Percentiles rank a stretch among this genome's conserved stretches.
phyloP scores from a whole-genome alignment of 2,113 vertebrate genomes.

The Penelope pileata region DNA sequence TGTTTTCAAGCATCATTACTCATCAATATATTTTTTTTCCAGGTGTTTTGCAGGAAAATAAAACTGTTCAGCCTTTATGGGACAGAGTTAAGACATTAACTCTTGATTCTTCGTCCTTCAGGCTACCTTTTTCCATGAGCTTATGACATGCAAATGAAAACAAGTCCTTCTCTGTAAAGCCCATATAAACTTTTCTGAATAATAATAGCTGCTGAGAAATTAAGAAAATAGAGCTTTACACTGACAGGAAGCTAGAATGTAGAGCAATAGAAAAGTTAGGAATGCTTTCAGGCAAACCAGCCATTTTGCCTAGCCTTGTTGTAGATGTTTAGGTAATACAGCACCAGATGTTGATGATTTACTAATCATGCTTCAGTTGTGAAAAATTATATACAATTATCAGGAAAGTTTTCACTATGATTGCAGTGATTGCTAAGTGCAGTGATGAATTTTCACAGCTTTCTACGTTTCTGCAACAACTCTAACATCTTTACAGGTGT shows the following conservation, averaged over 20 bases:
- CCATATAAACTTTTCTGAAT: not conserved
- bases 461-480: slow-evolving; percentile 24
- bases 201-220: not conserved
- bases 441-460: slow-evolving; percentile 17
- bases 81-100: not conserved
- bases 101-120: not conserved
- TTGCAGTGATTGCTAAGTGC: slow-evolving; percentile 34
- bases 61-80: not conserved
- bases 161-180: not conserved
- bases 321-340: not conserved
- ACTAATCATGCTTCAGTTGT: slow-evolving; percentile 55
- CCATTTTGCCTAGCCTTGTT: not conserved
- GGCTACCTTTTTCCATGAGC: not conserved
- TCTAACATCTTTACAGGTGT: slow-evolving; percentile 19
- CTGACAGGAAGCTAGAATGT: not conserved
- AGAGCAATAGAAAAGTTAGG: not conserved
- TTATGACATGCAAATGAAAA: not conserved
- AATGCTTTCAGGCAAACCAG: not conserved
- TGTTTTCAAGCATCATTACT: not conserved
- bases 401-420: not conserved
- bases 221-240: not conserved
- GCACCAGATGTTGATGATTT: slow-evolving; percentile 26
- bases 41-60: not conserved
- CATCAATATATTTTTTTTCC: not conserved
- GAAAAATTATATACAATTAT: slow-evolving; percentile 55